phyloP scores from a whole-genome alignment of 2,797 vertebrate species.

The Enteromius trimaculatus region DNA sequence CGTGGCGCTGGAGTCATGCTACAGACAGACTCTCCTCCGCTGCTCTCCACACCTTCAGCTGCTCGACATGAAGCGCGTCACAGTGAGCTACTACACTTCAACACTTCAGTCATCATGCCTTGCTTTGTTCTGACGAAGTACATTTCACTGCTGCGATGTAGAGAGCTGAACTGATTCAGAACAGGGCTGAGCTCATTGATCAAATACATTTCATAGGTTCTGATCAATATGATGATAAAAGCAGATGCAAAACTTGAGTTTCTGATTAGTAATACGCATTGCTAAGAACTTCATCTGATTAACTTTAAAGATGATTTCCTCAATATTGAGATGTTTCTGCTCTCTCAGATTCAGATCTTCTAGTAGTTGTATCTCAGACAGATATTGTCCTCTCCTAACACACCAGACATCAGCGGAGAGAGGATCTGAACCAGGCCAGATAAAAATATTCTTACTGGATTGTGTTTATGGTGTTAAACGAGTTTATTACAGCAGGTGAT shows the following conservation, averaged over 20 bases:
- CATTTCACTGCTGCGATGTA: background rate
- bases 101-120: background rate
- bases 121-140: background rate
- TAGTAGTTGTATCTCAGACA: too few relatives aligned
- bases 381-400: too few relatives aligned
- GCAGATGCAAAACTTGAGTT: too few relatives aligned
- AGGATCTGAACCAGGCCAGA: too few relatives aligned
- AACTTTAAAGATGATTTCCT: too few relatives aligned
- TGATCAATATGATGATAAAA: background rate
- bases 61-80: constrained; percentile 99
- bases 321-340: too few relatives aligned
- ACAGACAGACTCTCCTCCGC: constrained; percentile 94
- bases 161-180: background rate
- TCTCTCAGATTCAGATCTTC: too few relatives aligned
- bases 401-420: too few relatives aligned
- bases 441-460: background rate
- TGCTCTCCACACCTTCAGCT: constrained; percentile 93
- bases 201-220: background rate
- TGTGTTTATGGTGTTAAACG: background rate
- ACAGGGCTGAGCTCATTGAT: background rate
- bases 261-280: too few relatives aligned
- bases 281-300: too few relatives aligned
- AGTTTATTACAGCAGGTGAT: background rate
- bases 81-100: constrained; percentile 78
- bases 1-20: constrained; percentile 99